Conservation (phyloP, 2,797 vertebrate species). For the Caiman crocodilus region DNA sequence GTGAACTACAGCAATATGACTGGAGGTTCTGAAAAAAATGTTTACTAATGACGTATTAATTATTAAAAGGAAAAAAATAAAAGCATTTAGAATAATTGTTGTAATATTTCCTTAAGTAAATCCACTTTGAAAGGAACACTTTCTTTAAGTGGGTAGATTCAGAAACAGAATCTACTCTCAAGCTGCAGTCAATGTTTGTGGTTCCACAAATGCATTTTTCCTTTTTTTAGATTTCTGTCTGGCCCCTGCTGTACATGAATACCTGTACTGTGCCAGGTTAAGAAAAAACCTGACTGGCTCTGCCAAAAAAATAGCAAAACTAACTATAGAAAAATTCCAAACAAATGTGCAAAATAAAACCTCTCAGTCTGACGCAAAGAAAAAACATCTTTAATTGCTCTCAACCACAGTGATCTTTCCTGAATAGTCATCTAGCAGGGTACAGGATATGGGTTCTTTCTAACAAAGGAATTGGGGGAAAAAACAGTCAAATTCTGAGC, state of each 20-base stretch:
- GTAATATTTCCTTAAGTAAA: neutral
- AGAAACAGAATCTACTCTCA: neutral
- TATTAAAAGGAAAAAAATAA: neutral
- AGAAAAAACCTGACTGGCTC: neutral
- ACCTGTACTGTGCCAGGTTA: neutral
- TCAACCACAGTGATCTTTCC: neutral
- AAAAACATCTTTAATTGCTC: neutral
- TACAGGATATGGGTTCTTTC: neutral
- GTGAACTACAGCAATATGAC: too few relatives aligned
- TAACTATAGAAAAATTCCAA: neutral
- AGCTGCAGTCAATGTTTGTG: neutral
- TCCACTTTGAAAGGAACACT: neutral
- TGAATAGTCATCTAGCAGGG: neutral
- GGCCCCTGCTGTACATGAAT: neutral
- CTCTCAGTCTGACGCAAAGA: neutral
- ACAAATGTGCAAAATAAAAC: neutral
- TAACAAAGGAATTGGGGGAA: neutral
- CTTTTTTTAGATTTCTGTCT: neutral
- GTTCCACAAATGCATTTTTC: neutral
- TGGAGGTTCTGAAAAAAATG: neutral
- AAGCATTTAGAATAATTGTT: accelerated
- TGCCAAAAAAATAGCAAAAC: neutral
- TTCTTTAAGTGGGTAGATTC: neutral
- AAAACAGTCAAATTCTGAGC: neutral
- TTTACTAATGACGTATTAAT: neutral